Evolutionary conservation across 2,113 vertebrate genomes (phyloP).

Genomic region (Ammodytes dubius): DNA sequence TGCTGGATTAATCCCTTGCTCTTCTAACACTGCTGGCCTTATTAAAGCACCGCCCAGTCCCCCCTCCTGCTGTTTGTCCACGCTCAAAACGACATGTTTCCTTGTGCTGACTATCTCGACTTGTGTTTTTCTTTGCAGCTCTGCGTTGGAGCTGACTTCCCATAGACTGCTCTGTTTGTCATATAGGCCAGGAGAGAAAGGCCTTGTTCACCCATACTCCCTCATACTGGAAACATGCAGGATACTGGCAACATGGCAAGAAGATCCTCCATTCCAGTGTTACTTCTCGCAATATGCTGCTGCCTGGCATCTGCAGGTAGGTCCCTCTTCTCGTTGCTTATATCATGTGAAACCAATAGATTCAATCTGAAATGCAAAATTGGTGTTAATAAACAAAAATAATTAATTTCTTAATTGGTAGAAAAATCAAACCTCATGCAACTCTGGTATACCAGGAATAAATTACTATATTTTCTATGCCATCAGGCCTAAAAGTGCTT

Average conservation of each 20-base stretch:
- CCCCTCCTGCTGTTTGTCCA: slow-evolving; percentile 45
- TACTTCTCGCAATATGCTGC: slow-evolving; percentile 75
- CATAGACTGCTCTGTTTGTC: slow-evolving; percentile 17
- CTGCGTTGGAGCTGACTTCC: slow-evolving; percentile 54
- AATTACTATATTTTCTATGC: background rate
- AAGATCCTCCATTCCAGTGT: slow-evolving; percentile 35
- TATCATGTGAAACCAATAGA: background rate
- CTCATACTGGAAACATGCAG: slow-evolving; percentile 46
- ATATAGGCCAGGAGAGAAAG: slow-evolving; percentile 29
- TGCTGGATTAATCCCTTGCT: slow-evolving; percentile 58
- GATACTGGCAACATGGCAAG: slow-evolving; percentile 62
- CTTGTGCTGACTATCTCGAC: slow-evolving; percentile 57
- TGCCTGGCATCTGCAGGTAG: slow-evolving; percentile 80
- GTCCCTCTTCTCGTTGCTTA: slow-evolving; percentile 27
- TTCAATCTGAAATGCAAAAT: background rate
- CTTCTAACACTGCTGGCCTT: slow-evolving; percentile 50
- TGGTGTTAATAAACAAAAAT: background rate
- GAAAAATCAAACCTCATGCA: background rate
- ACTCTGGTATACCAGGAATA: background rate
- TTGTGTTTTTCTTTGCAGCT: slow-evolving; percentile 71
- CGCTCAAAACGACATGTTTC: slow-evolving; percentile 11
- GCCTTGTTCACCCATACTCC: slow-evolving; percentile 7
- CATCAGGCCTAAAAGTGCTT: background rate
- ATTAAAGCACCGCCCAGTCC: slow-evolving; percentile 48
- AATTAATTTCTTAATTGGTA: background rate